phyloP scores from a whole-genome alignment of 2,888 invertebrate species.

The Anaspis maculata region DNA sequence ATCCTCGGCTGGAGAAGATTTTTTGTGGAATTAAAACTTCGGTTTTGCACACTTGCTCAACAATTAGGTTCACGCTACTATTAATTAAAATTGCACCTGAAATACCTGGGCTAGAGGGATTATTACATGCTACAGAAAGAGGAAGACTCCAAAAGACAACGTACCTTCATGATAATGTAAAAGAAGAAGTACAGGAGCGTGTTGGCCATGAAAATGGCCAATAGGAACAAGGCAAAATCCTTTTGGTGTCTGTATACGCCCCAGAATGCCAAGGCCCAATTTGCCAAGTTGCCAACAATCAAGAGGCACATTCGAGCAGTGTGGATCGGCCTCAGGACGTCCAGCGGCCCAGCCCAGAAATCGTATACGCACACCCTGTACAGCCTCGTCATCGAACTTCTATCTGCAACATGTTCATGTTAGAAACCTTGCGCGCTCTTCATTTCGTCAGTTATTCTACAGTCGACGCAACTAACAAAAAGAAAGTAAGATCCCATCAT shows the following conservation, averaged over 20 bases:
- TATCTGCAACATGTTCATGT: constrained; percentile 25
- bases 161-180: constrained; percentile 79
- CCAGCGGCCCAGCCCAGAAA: constrained; percentile 38
- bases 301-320: constrained; percentile 50
- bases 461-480: no score
- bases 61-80: no score
- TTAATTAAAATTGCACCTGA: no score
- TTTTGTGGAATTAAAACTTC: no score
- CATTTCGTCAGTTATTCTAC: no score
- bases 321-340: constrained; percentile 42
- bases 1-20: no score
- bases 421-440: constrained; percentile 1
- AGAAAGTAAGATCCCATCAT: no score
- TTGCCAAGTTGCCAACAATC: constrained; percentile 53
- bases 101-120: no score
- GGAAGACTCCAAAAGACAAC: no score
- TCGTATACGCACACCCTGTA: constrained; percentile 35
- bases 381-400: constrained; percentile 26
- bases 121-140: not conserved
- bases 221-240: constrained; percentile 73
- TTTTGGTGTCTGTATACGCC: constrained; percentile 54
- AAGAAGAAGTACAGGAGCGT: constrained; percentile 71
- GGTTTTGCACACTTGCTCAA: no score
- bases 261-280: constrained; percentile 57
- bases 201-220: constrained; percentile 75